Base-by-base conservation (phyloP, 2,888 invertebrate genomes). In the Watsonalla binaria region DNA sequence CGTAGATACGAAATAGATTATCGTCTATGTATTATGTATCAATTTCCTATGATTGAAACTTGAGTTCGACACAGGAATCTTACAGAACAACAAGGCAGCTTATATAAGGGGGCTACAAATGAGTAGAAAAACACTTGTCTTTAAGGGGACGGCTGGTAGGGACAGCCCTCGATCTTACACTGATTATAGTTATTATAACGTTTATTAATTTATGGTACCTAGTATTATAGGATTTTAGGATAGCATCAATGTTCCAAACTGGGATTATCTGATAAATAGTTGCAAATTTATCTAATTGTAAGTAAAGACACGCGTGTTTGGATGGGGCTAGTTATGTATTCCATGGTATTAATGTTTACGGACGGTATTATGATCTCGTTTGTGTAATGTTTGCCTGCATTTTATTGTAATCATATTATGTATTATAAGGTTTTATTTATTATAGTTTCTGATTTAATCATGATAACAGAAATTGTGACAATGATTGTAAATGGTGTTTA, bases 341-440 rank as follows among this genome's bases (percentile, higher is more conserved):
- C 42, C 42, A 42, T 42, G 11, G 11, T 11, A 42, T 55, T 59
- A 60, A 59, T 52, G 46, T 46, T 47, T 56, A 51, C 55, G 11
- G 11, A 8, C 54, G 66, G 60, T 72, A 65, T 59, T 69, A 55
- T 77, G 68, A 70, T 70, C 66, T 76, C 78, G 74, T 58, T 61
- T 65, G 56, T 60, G 58, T 64, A 61, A 60, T 64, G 60, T 33
- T 15, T 53, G 46, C 58, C 58, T 65, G 71, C 71, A 70, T 71
- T 71, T 71, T 67, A 62, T 61, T 64, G n/a, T 54, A 51, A 61
- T 64, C 33, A 6, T 61, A n/a, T n/a, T n/a, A 68, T 63, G 66
- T 64, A 65, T 35, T 35, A 11, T 34, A 37, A 51, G 37, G 46
- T 46, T 51, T 45, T 61, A 70, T 69, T 69, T 69, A 69, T 69